phyloP scores from a whole-genome alignment of 2,113 vertebrate species.

The Arizona elegans region DNA sequence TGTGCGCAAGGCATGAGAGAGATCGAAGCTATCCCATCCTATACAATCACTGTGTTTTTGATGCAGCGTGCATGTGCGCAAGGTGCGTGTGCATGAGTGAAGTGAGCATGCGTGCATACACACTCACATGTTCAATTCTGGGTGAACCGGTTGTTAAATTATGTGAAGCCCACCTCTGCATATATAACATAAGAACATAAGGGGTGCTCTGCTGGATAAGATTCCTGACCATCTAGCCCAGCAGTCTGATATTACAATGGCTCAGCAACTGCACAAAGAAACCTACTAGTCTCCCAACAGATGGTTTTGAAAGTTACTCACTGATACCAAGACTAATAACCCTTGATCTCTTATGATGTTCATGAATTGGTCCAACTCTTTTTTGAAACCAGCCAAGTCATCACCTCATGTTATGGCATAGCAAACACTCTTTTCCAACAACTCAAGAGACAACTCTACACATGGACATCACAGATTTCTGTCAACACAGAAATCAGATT shows the following conservation, averaged over 20 bases:
- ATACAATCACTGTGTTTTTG: no score
- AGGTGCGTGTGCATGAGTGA: no score
- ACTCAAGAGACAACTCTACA: no score
- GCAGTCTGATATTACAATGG: neutral
- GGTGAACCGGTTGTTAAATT: no score
- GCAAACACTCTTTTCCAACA: no score
- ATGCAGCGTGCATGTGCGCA: no score
- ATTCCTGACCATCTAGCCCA: neutral
- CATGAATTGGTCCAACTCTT: neutral
- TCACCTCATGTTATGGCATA: neutral
- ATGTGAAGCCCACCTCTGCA: neutral
- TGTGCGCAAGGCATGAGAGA: no score
- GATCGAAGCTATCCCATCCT: no score
- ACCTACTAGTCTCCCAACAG: neutral
- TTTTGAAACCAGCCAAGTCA: neutral
- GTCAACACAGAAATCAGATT: no score
- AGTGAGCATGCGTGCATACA: no score
- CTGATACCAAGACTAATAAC: neutral
- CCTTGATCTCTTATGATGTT: neutral
- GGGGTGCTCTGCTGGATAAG: neutral
- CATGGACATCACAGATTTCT: no score
- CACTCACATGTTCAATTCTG: no score
- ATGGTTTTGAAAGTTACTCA: neutral
- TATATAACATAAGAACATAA: neutral
- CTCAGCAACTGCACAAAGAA: neutral